These are phyloP conservation scores for Poecilus cupreus DNA, from an alignment of 2,888 invertebrate species.

Conservation along the genomic window DNA sequence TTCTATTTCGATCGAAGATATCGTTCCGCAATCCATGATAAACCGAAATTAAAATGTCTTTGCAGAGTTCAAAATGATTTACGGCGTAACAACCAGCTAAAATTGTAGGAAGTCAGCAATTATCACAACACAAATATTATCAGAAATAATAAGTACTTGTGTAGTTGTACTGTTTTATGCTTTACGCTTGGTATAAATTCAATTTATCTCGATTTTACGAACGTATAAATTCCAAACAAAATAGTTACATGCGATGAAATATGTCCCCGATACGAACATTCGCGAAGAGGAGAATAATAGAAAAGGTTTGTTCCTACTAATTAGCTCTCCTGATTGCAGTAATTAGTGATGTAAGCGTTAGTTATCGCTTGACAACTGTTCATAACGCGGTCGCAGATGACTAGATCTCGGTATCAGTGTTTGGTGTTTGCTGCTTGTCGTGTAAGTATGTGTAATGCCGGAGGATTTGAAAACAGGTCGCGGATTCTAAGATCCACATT, in stretches of 20 bases:
- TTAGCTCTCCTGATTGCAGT: conserved; percentile 40
- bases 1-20: conserved; percentile 19
- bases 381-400: conserved; percentile 40
- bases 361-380: conserved; percentile 47
- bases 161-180: conserved; percentile 6
- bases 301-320: conserved; percentile 41
- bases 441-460: conserved; percentile 19
- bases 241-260: conserved; percentile 43
- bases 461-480: conserved; percentile 37
- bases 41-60: conserved; percentile 23
- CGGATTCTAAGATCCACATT: conserved; percentile 3
- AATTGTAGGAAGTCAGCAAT: conserved; percentile 50
- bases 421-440: too few relatives aligned
- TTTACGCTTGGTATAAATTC: conserved; percentile 34
- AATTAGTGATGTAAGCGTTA: conserved; percentile 49
- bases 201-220: conserved; percentile 44
- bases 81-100: conserved; percentile 20
- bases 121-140: conserved; percentile 45
- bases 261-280: conserved; percentile 34
- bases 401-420: not conserved
- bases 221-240: conserved; percentile 35
- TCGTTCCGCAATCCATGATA: not conserved
- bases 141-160: conserved; percentile 25
- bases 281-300: conserved; percentile 17
- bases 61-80: conserved; percentile 8